phyloP scores from a whole-genome alignment of 2,888 invertebrate genomes.

The Drosophila anomalata region DNA sequence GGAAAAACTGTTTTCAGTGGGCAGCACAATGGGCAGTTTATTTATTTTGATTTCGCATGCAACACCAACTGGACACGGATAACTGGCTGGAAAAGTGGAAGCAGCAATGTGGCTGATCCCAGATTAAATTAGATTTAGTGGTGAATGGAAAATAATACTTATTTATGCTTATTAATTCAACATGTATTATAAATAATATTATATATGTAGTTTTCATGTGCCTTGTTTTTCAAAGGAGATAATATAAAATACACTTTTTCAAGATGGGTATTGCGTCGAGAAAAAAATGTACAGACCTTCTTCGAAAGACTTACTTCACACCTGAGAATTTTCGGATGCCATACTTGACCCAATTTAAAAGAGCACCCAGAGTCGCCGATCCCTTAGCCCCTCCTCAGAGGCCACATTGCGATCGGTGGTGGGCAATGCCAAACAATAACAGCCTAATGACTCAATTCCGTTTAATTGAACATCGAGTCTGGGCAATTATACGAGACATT shows the following conservation, averaged over 20 bases:
- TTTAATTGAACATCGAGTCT: constrained; percentile 69
- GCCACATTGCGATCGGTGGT: constrained; percentile 18
- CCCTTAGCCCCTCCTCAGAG: background rate
- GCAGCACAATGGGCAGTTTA: constrained; percentile 44
- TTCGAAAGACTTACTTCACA: background rate
- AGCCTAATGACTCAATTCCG: constrained; percentile 69
- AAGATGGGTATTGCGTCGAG: too few species aligned
- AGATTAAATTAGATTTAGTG: constrained; percentile 2
- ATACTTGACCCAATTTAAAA: constrained; percentile 30
- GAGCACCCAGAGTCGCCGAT: background rate
- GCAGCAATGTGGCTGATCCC: background rate
- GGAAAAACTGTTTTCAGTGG: constrained; percentile 68
- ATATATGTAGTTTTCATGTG: background rate
- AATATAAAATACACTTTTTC: too few species aligned
- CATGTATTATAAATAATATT: background rate
- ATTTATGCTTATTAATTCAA: background rate
- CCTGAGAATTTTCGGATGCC: constrained; percentile 6
- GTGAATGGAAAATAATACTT: background rate
- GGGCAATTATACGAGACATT: constrained; percentile 68
- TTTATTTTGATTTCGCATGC: constrained; percentile 66
- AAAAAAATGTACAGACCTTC: too few species aligned
- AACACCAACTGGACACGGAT: constrained; percentile 4
- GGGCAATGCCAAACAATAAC: constrained; percentile 40
- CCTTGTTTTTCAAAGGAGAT: too few species aligned
- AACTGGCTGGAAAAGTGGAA: background rate